Base-by-base conservation (phyloP, 2,888 invertebrate species). In the Orthonevra nobilis region DNA sequence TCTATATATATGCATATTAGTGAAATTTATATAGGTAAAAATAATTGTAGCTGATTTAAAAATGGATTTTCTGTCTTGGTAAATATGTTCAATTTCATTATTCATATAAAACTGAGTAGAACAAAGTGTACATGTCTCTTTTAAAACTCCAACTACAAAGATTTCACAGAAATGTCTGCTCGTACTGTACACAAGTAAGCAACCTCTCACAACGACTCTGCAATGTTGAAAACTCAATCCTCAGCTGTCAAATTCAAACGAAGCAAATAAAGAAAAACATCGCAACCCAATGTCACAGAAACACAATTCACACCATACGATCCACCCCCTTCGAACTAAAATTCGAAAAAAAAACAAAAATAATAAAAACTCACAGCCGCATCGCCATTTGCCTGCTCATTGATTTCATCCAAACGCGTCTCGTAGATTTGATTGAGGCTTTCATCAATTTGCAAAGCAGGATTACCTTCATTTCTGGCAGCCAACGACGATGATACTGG, bases 371-470 rank as follows among this genome's bases (percentile, higher is more conserved):
- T 68, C 42, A 79, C 79, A 14, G 3, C 19, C 26, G 46, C 58
- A 82, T 90, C 90, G 15, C 89, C 89, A 26, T 86, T 84, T n/a
- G 90, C 90, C 7, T 87, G 85, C 19, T 84, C 84, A 60, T 93
- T 92, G 38, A 94, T 90, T 50, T 90, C 87, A 28, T 89, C 88
- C 86, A 94, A 89, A 72, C 92, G 90, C 32, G 90, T 89, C 81
- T 93, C 91, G 84, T 93, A 94, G 0, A 92, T 89, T 58, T 88
- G 86, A 84, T 92, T 92, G 81, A 94, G 91, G 68, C 93, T 91
- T 44, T 89, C 87, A 42, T 84, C 85, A 17, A 86, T 81, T 34
- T 81, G 50, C 0, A 73, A 61, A 9, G 83, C 82, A 2, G 83
- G 81, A 26, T 83, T 82, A 2, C 83, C 83, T 2, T 30, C n/a